A percentile compares a stretch with the other conserved stretches of the same genome.
Conservation (phyloP, 2,888 invertebrate genomes). For the Stenolophus ochropezus region DNA sequence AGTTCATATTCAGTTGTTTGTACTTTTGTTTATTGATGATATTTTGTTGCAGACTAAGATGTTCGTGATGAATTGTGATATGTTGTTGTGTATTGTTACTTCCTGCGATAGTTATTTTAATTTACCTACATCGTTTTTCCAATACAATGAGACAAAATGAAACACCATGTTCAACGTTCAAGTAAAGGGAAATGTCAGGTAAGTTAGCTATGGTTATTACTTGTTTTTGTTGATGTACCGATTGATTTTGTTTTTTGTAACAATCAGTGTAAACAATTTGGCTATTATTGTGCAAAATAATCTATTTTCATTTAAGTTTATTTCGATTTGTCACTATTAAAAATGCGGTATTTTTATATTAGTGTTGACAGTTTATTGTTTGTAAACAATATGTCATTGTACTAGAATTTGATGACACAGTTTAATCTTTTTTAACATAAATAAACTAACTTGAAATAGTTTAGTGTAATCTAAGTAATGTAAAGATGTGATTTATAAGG, state of each 20-base stretch:
- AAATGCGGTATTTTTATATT: slow-evolving; percentile 15
- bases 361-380: neutral
- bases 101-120: slow-evolving; percentile 52
- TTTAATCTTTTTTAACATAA: neutral
- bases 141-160: slow-evolving; percentile 53
- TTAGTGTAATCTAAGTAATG: neutral
- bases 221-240: slow-evolving; percentile 13
- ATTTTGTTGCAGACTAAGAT: slow-evolving; percentile 52
- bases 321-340: neutral
- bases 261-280: slow-evolving; percentile 3
- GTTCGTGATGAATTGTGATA: slow-evolving; percentile 52
- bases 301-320: slow-evolving; percentile 9
- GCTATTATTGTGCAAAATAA: neutral
- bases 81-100: slow-evolving; percentile 43
- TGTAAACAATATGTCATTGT: slow-evolving; percentile 3
- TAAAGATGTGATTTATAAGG: neutral
- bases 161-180: slow-evolving; percentile 58
- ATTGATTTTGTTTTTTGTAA: slow-evolving; percentile 3
- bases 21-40: slow-evolving; percentile 18
- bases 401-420: neutral
- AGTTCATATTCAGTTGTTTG: neutral
- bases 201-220: neutral
- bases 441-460: neutral
- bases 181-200: slow-evolving; percentile 60
- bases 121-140: slow-evolving; percentile 25